Base-by-base conservation (phyloP, 2,113 vertebrate genomes). In the Sturnira hondurensis region DNA sequence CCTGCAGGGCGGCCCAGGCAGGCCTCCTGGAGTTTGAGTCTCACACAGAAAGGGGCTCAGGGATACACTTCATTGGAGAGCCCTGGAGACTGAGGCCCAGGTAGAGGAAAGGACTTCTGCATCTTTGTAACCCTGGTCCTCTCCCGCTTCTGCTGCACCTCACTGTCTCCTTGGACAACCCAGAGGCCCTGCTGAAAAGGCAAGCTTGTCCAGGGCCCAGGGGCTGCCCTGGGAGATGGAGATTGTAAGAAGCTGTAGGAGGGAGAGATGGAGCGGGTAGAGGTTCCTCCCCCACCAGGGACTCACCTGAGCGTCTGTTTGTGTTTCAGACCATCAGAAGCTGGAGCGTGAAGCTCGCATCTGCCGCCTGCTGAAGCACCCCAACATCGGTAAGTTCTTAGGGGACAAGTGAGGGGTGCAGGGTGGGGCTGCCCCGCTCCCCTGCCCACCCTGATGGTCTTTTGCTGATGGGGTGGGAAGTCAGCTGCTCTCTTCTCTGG, bases 281-380 rank as follows among this genome's bases (percentile, higher is more conserved):
- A 13, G 45, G 12, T 7, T 65, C 22, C 45, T 52, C 50, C 24
- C 58, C 47, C 16, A 33, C 56, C 26, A 1, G 54, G 65, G 33
- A 61, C 89, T 97, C 33, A 97, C 68, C 61, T 70, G 58, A 63
- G 7, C 12, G 0, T 41, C 92, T 96, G 67, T 80, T 92, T 95
- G 82, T 81, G 33, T 97, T 98, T 97, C 98, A 99, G 99, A 99
- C 98, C 99, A 99, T 95, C 99, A 99, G 98, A 99, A 99, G 97
- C 98, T 99, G 98, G 99, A 99, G 91, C 98, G 99, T 78, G 99
- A 99, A 97, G 99, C 99, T 94, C 99, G 99, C 82, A 99, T 99
- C 95, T 99, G 99, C 97, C 99, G 99, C 85, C 98, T 99, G 92
- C 98, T 99, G 98, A 99, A 99, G 98, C 99, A 99, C 95, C 98